Evolutionary conservation across 2,888 invertebrate species (phyloP), one percentile per base, ranked within the genome.

Genomic region (Acanthosepion pharaonis): DNA sequence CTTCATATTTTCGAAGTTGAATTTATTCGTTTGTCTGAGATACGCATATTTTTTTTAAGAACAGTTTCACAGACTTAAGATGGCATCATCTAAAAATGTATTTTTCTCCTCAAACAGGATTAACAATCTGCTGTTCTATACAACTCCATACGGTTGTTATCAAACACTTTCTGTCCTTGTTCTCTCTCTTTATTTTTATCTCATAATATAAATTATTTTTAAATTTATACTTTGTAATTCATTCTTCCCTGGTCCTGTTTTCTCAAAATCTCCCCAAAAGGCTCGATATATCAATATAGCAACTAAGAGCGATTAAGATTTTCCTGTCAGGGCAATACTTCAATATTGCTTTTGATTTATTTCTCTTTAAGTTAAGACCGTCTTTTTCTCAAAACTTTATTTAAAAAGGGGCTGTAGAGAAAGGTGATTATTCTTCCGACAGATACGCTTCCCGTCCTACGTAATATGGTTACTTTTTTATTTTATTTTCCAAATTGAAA

Each of bases 311-410:
- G 78, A 78, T 78, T 78, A 78, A 78, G 28, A 78, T 28, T 78
- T 78, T n/a, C 78, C 78, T 78, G n/a, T 78, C 78, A n/a, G n/a
- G 78, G 28, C 78, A n/a, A n/a, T 78, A n/a, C 78, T 78, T n/a
- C 28, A 78, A 78, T 78, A 78, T 78, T 28, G 9, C 8, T 78
- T n/a, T 9, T 78, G 78, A 78, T 78, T 78, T 78, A 78, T 78
- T 78, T 78, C 78, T n/a, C 11, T 78, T n/a, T 78, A 28, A n/a
- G 78, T 78, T 3, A 78, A n/a, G 28, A 5, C n/a, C n/a, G 9
- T 8, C 15, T 20, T 78, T 28, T 78, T 78, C 78, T 78, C 2
- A n/a, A 28, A 78, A n/a, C 8, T 78, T 11, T n/a, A 78, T n/a
- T 9, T n/a, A 0, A 25, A 64, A 64, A 55, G 28, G 5, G 28